Evolutionary conservation across 2,888 invertebrate species (phyloP).

Genomic region (Dryadula phaetusa): DNA sequence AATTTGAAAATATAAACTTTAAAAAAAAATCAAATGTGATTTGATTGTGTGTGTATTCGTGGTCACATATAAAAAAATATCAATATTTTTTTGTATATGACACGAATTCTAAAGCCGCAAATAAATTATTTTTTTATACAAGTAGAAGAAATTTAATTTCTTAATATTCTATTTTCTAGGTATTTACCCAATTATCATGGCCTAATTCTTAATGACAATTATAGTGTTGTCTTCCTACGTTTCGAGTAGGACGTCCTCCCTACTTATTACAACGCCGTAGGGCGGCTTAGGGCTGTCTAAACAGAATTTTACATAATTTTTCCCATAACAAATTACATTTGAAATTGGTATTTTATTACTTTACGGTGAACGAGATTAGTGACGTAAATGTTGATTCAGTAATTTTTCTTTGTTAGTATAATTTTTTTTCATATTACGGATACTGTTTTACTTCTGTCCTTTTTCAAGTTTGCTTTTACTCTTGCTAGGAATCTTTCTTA

Average conservation of each 20-base stretch:
- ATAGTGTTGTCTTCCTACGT: slow-evolving; percentile 22
- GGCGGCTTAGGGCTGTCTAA: slow-evolving; percentile 45
- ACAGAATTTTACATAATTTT: slow-evolving; percentile 27
- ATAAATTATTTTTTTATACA: too few species aligned
- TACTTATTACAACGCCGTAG: slow-evolving; percentile 43
- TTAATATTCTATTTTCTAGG: too few species aligned
- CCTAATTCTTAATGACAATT: background rate
- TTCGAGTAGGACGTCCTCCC: slow-evolving; percentile 43
- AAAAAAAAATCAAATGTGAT: too few species aligned
- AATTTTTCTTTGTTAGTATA: background rate
- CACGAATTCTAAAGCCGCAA: too few species aligned
- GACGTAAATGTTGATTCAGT: background rate
- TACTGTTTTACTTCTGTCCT: too few species aligned
- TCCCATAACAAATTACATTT: slow-evolving; percentile 22
- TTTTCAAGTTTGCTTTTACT: too few species aligned
- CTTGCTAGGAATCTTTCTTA: too few species aligned
- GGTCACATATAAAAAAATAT: too few species aligned
- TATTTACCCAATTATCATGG: background rate
- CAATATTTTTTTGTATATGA: too few species aligned
- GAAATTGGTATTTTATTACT: slow-evolving; percentile 29
- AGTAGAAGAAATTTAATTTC: background rate
- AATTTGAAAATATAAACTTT: too few species aligned
- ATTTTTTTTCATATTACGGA: background rate
- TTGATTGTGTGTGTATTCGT: too few species aligned
- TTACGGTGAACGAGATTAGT: slow-evolving; percentile 18